Evolutionary conservation across 2,888 invertebrate genomes (phyloP).

Genomic region (Heteromurus nitidus): DNA sequence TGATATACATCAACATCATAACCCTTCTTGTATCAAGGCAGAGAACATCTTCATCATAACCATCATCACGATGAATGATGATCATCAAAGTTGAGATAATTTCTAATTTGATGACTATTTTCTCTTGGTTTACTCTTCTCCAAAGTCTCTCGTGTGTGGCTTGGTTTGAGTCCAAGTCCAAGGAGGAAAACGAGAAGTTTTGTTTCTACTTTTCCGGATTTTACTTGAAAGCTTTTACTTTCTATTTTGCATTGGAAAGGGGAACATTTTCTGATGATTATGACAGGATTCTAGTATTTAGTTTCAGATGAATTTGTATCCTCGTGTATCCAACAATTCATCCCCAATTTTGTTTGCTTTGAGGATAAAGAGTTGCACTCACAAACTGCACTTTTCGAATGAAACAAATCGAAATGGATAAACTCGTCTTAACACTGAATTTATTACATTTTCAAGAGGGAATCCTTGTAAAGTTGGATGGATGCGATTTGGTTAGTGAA

Average conservation of each 20-base stretch:
- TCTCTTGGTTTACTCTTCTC: too few species aligned
- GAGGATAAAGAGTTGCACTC: not conserved
- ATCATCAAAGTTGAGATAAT: slow-evolving; percentile 12
- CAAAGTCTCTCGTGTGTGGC: too few species aligned
- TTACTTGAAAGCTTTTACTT: not conserved
- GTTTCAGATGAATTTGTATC: not conserved
- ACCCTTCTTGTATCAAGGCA: too few species aligned
- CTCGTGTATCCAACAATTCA: not conserved
- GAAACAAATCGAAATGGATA: slow-evolving; percentile 5
- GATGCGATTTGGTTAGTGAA: not conserved
- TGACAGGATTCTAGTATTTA: not conserved
- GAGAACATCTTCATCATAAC: not conserved
- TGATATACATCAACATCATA: too few species aligned
- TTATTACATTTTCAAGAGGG: slow-evolving; percentile 15
- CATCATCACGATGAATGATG: too few species aligned
- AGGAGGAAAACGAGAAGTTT: not conserved
- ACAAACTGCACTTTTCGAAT: not conserved
- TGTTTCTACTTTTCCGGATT: not conserved
- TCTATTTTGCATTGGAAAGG: too few species aligned
- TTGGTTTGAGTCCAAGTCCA: slow-evolving; percentile 2
- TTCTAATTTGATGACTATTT: slow-evolving; percentile 27
- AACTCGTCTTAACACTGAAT: slow-evolving; percentile 1
- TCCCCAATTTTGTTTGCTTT: not conserved
- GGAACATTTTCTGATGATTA: slow-evolving; percentile 15
- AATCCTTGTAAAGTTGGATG: not conserved